phyloP scores from a whole-genome alignment of 2,113 vertebrate species.

The Morone saxatilis region DNA sequence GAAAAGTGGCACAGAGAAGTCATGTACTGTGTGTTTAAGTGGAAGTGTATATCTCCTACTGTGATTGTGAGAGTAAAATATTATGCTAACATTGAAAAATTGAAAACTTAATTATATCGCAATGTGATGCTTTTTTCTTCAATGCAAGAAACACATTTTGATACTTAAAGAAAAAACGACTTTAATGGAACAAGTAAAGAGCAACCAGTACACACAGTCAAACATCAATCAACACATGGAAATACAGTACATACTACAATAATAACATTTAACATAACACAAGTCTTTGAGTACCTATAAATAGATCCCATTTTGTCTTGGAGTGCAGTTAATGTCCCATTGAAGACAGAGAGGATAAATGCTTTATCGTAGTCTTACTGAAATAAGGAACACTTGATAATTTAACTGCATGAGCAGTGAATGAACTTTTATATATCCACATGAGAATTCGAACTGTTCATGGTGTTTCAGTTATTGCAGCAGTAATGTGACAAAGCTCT shows the following conservation, averaged over 20 bases:
- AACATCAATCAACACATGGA: conserved; percentile 57
- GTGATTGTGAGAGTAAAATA: conserved; percentile 55
- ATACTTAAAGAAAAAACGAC: conserved; percentile 44
- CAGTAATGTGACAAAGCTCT: not conserved
- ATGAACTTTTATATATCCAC: not conserved
- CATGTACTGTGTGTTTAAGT: conserved; percentile 16
- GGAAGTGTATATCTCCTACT: conserved; percentile 8
- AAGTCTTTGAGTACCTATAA: conserved; percentile 69
- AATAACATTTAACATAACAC: conserved; percentile 52
- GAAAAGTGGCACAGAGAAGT: not conserved
- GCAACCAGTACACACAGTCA: conserved; percentile 55
- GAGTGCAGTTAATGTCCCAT: conserved; percentile 55
- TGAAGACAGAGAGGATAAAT: conserved; percentile 37
- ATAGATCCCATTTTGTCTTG: conserved; percentile 58
- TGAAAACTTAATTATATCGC: not conserved
- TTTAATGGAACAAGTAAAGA: conserved; percentile 74
- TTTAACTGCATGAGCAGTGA: conserved; percentile 22
- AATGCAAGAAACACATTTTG: not conserved
- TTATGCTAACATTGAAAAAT: not conserved
- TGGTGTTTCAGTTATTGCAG: not conserved
- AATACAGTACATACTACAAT: conserved; percentile 55
- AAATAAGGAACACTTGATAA: conserved; percentile 24
- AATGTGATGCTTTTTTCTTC: not conserved
- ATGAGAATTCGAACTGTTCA: conserved; percentile 9
- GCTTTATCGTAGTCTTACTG: conserved; percentile 1